A percentile compares a stretch with the other conserved stretches of the same genome.
Conservation (phyloP, 2,113 vertebrate species). For the Coptodon bakossiorum region DNA sequence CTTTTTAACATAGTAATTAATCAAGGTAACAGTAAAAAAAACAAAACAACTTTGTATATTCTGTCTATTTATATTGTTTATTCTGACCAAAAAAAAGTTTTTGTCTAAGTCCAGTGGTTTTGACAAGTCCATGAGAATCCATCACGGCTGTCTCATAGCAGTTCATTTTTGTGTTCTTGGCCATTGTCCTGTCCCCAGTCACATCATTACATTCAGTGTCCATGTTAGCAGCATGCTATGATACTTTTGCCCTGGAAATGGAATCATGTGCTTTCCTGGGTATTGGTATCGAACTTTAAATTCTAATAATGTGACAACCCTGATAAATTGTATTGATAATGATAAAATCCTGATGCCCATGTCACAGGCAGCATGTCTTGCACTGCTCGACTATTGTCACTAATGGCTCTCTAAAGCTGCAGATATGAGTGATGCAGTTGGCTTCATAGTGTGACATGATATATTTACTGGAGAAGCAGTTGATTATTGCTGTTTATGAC, state of each 20-base stretch:
- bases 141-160: neutral
- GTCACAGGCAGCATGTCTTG: neutral
- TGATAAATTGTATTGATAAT: neutral
- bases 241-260: neutral
- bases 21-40: neutral
- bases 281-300: neutral
- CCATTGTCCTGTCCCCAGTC: neutral
- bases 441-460: neutral
- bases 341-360: neutral
- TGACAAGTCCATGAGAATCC: neutral
- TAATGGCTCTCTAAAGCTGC: neutral
- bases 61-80: neutral
- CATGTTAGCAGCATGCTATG: neutral
- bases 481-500: neutral
- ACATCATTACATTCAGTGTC: neutral
- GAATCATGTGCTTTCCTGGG: neutral
- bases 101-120: neutral
- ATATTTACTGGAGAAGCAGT: neutral
- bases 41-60: neutral
- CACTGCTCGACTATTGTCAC: neutral
- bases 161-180: neutral
- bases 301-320: neutral
- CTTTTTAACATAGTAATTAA: neutral
- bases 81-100: neutral
- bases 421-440: neutral